Conservation (phyloP, 1,140 invertebrate species). For the Theocolax elegans region DNA sequence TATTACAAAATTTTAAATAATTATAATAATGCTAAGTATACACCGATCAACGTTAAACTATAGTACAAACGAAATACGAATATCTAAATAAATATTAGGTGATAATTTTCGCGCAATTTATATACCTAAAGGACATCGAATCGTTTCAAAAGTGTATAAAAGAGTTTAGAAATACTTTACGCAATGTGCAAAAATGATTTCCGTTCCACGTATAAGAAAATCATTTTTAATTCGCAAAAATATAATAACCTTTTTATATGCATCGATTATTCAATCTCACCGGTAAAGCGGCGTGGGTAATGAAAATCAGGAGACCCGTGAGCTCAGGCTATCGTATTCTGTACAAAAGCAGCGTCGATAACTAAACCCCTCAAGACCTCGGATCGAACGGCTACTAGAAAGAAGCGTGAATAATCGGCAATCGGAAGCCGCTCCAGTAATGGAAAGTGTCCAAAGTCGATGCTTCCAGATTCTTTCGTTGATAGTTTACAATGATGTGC, state of each 20-base stretch:
- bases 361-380: not conserved
- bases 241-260: not conserved
- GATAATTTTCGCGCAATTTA: no score
- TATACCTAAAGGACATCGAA: no score
- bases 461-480: not conserved
- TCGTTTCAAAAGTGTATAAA: not conserved
- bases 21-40: no score
- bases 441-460: constrained; percentile 2
- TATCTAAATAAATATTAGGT: no score
- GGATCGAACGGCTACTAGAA: no score
- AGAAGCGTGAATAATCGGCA: constrained; percentile 23
- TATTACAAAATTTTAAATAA: no score
- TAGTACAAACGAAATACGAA: no score
- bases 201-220: constrained; percentile 19
- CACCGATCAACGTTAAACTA: no score
- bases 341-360: not conserved
- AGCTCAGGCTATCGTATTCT: no score
- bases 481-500: no score
- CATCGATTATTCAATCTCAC: not conserved
- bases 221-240: constrained; percentile 14
- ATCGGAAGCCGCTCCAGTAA: constrained; percentile 4
- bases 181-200: constrained; percentile 23
- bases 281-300: not conserved
- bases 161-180: not conserved
- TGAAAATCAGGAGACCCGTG: not conserved